These are phyloP conservation scores for Onychomys arenicola DNA, from an alignment of 2,797 vertebrate species.

Conservation along the genomic window DNA sequence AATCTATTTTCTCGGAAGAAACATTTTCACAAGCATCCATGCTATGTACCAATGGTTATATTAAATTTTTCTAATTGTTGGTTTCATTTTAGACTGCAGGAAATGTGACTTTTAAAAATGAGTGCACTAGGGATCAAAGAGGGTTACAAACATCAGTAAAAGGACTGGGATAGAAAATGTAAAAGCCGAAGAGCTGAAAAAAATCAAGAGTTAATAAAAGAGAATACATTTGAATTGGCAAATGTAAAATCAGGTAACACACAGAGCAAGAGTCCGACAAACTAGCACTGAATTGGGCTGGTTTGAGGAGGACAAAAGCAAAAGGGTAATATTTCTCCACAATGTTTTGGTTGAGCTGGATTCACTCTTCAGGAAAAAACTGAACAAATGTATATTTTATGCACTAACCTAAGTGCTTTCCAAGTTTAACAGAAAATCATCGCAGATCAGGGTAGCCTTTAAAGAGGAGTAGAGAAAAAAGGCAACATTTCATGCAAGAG, in stretches of 20 bases:
- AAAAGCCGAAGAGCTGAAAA: neutral
- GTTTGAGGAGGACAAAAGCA: neutral
- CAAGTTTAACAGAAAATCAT: neutral
- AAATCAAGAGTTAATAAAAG: neutral
- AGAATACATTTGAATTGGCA: neutral
- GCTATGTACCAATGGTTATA: neutral
- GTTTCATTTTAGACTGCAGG: neutral
- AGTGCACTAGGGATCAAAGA: neutral
- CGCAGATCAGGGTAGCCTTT: neutral
- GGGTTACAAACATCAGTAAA: slow-evolving; percentile 7
- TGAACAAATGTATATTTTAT: slow-evolving; percentile 50
- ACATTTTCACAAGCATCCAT: neutral
- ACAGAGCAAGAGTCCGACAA: neutral
- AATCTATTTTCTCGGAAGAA: neutral
- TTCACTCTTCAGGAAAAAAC: slow-evolving; percentile 31
- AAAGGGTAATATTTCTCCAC: slow-evolving; percentile 42
- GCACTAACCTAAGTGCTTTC: slow-evolving; percentile 46
- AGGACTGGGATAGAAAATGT: neutral
- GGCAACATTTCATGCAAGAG: slow-evolving; percentile 13
- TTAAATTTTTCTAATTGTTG: neutral
- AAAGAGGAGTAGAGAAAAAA: slow-evolving; percentile 38
- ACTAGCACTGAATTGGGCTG: neutral
- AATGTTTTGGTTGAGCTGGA: slow-evolving; percentile 31
- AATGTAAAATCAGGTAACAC: slow-evolving; percentile 14
- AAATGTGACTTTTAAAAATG: slow-evolving; percentile 14